Base-by-base conservation (phyloP, 2,113 vertebrate genomes). In the Cyanoderma ruficeps region DNA sequence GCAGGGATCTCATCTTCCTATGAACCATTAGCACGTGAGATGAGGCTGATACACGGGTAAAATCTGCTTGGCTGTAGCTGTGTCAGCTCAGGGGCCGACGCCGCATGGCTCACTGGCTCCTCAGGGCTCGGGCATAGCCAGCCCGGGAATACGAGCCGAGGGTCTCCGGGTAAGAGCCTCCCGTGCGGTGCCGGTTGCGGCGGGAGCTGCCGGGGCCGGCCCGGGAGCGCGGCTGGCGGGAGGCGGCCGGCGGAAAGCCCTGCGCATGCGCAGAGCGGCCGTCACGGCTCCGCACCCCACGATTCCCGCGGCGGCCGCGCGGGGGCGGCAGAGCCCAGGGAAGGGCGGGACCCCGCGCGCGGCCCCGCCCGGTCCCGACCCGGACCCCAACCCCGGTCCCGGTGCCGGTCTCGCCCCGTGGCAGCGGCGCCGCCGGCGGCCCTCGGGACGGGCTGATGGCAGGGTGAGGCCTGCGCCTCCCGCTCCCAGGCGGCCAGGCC, bases 361-460 rank as follows among this genome's bases (percentile, higher is more conserved):
- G 18, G 22, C 42, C 27, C 31, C 49, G 71, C 71, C 42, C 27
- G 42, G 1, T 6, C 23, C 41, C 13, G 41, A 41, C 41, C 42
- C 41, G 41, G 41, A 41, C 41, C 42, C 42, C 42, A 44, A 44
- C 42, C 42, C 42, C 42, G 42, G 42, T 39, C 41, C 37, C 47
- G 23, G 2, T 3, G 11, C 15, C 27, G 8, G 2, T 11, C n/a
- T 3, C n/a, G 25, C 1, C 35, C n/a, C 65, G 35, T 1, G 9
- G 18, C 35, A 21, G 11, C 3, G 19, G 65, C 9, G 24, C 55
- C 42, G 24, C 35, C 9, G 7, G 47, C 10, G 4, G 21, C 37
- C 5, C 64, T 18, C 23, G 25, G 49, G n/a, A 13, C 9, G 30
- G 19, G 44, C 61, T 22, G 25, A 14, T 14, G 83, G 71, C 35